Evolutionary conservation across 2,888 invertebrate species (phyloP).

Genomic region (Drosophila acutilabella): DNA sequence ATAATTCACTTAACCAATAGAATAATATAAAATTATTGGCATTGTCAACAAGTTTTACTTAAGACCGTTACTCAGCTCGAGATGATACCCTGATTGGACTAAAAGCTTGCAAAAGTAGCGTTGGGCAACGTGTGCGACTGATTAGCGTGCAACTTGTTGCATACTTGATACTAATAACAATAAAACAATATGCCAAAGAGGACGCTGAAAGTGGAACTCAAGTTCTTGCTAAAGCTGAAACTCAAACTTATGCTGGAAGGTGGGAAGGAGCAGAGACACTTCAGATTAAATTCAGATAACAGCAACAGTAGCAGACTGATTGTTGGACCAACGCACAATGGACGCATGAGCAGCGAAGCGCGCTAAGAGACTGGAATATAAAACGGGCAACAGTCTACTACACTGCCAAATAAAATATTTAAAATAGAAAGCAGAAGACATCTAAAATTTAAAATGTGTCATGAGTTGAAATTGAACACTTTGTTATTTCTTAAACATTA

Average conservation of each 20-base stretch:
- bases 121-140: conserved; percentile 14
- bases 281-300: conserved; percentile 18
- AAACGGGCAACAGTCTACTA: conserved; percentile 13
- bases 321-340: conserved; percentile 24
- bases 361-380: conserved; percentile 24
- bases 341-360: conserved; percentile 19
- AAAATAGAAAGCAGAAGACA: background rate
- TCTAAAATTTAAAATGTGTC: background rate
- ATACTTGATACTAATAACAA: conserved; percentile 33
- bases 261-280: conserved; percentile 4
- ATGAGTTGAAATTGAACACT: background rate
- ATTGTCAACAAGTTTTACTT: too few species aligned
- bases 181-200: conserved; percentile 29
- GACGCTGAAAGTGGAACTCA: conserved; percentile 23
- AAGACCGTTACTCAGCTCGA: too few species aligned
- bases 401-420: background rate
- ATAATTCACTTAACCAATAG: too few species aligned
- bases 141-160: conserved; percentile 64
- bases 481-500: too few species aligned
- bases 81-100: background rate
- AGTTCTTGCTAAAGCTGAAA: conserved; percentile 8
- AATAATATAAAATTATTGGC: too few species aligned
- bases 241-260: background rate
- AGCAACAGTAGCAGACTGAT: background rate
- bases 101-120: background rate